Percentiles rank a stretch among this genome's conserved stretches.
Conservation (phyloP, 2,113 vertebrate genomes). For the Macquaria australasica region DNA sequence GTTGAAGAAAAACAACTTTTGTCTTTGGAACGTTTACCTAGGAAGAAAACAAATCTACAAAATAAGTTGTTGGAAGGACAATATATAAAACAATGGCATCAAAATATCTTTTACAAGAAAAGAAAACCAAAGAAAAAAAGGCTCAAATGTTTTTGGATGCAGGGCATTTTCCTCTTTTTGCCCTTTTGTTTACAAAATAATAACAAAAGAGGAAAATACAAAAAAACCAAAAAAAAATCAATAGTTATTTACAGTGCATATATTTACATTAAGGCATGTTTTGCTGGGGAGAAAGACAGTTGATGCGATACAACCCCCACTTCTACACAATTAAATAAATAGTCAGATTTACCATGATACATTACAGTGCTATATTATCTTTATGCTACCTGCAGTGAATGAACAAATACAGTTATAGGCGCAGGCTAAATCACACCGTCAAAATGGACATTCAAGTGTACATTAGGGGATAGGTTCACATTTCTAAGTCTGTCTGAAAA, state of each 20-base stretch:
- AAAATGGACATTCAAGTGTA: slow-evolving; percentile 46
- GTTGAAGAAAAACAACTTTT: slow-evolving; percentile 86
- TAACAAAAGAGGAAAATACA: slow-evolving; percentile 68
- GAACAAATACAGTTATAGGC: slow-evolving; percentile 73
- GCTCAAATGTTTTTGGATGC: slow-evolving; percentile 79
- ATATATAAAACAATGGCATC: slow-evolving; percentile 82
- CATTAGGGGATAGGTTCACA: slow-evolving; percentile 50
- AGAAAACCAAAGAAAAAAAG: slow-evolving; percentile 48
- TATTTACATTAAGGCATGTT: slow-evolving; percentile 89
- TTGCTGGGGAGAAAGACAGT: slow-evolving; percentile 79
- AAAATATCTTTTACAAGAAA: slow-evolving; percentile 75
- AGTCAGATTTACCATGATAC: slow-evolving; percentile 80
- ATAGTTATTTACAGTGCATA: slow-evolving; percentile 85
- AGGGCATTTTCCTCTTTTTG: slow-evolving; percentile 71
- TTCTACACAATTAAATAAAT: slow-evolving; percentile 86
- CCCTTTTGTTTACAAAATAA: slow-evolving; percentile 81
- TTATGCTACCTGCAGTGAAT: slow-evolving; percentile 79
- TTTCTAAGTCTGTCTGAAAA: background rate
- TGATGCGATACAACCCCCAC: slow-evolving; percentile 77
- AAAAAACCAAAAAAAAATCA: slow-evolving; percentile 55
- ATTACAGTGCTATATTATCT: slow-evolving; percentile 81
- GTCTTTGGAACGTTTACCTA: slow-evolving; percentile 84
- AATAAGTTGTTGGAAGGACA: slow-evolving; percentile 81
- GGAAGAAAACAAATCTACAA: slow-evolving; percentile 80
- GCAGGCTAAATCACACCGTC: slow-evolving; percentile 61